Evolutionary conservation across 2,888 invertebrate genomes (phyloP), one percentile per base, ranked within the genome.

Genomic region (Zele albiditarsus): DNA sequence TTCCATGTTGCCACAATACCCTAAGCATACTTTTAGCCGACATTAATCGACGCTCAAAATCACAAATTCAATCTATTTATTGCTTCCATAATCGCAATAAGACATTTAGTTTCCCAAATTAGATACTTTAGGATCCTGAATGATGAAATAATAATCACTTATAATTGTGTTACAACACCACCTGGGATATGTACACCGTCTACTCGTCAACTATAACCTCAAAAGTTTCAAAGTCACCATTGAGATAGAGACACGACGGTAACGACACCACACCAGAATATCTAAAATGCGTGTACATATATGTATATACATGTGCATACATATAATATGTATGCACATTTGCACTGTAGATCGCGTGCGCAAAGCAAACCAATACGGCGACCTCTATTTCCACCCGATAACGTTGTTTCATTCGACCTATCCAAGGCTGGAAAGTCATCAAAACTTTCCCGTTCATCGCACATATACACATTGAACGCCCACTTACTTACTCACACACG

Each of bases 1-100:
- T 81, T 81, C 86, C 84, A 82, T 84, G 80, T 83, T 82, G 82
- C 87, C 86, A 85, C 86, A 85, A 85, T 86, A 83, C 83, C 80
- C 82, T 83, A 75, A 83, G 79, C 82, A 81, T 82, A 82, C 79
- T 85, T 80, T 81, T 77, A 82, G 81, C 83, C 84, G 86, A 85
- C 88, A 89, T 89, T 80, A 5, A 79, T 80, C 81, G 80, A 81
- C 79, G 73, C 46, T 71, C 16, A 46, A 63, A 38, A 42, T 46
- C n/a, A 71, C 71, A 62, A 42, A 27, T 20, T 8, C 62, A 49
- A 71, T 33, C 33, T 71, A 20, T 46, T 63, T 53, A 5, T 25
- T 4, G 49, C 16, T 65, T 57, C 63, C 38, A 49, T 70, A 68
- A 38, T 63, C 62, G 70, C 62, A 33, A 25, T 42, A 42, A 53